Percentiles rank a stretch among this genome's conserved stretches.
Evolutionary conservation across 2,797 vertebrate genomes (phyloP).

Genomic region (Tapera naevia): DNA sequence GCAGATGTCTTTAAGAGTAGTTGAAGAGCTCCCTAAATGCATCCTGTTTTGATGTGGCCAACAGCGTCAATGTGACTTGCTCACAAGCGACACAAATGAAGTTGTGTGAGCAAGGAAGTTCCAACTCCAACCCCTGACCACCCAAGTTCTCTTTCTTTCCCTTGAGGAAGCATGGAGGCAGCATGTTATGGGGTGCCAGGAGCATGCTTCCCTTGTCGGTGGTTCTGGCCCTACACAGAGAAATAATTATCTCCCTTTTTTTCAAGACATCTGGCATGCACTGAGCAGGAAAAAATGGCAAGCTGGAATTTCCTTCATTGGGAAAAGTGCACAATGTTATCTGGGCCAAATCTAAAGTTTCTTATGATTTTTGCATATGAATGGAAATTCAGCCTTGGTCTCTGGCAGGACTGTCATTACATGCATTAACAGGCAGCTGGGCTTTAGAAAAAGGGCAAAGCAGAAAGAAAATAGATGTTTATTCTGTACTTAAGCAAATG

Average conservation of each 20-base stretch:
- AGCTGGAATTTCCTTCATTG: slow-evolving; percentile 40
- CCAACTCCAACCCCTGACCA: too few relatives aligned
- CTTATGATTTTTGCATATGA: slow-evolving; percentile 73
- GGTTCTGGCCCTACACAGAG: background rate
- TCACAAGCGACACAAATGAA: fast-evolving
- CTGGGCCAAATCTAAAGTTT: slow-evolving; percentile 55
- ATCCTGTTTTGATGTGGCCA: fast-evolving
- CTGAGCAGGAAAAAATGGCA: background rate
- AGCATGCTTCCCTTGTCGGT: background rate
- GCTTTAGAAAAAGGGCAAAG: slow-evolving; percentile 72
- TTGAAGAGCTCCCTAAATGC: background rate
- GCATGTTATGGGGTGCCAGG: fast-evolving
- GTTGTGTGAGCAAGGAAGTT: background rate
- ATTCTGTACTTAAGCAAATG: slow-evolving; percentile 75
- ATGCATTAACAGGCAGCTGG: slow-evolving; percentile 77
- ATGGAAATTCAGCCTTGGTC: slow-evolving; percentile 69
- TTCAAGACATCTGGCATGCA: background rate
- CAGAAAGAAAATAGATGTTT: slow-evolving; percentile 70
- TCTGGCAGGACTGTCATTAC: slow-evolving; percentile 67
- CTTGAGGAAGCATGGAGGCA: fast-evolving
- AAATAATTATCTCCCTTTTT: background rate
- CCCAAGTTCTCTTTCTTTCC: background rate
- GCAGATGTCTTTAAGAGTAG: background rate
- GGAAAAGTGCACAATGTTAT: slow-evolving; percentile 9
- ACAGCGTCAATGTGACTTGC: fast-evolving